Evolutionary conservation across 2,113 vertebrate genomes (phyloP), one percentile per base, ranked within the genome.

Genomic region (Varanus komodoensis): DNA sequence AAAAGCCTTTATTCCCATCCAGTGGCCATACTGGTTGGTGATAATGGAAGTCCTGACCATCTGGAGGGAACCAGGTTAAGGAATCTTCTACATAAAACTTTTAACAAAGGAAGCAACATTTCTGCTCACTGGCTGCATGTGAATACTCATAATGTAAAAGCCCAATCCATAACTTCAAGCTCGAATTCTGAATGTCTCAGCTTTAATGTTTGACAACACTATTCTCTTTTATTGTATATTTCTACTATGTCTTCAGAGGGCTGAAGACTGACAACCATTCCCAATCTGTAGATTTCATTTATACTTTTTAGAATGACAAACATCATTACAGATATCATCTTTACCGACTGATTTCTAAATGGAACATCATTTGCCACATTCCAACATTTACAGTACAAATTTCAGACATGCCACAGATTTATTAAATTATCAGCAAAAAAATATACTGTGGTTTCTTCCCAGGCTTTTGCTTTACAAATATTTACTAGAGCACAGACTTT

Each of bases 401-500:
- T 96, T 96, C 89, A 96, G 94, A 95, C 95, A 8, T 96, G 94
- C 91, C 91, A 96, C 87, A 89, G 86, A 95, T 95, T 96, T 97
- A 95, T 96, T 95, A 96, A 96, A 96, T 97, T 95, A 97, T 96
- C 95, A 96, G 92, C 94, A 97, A 93, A 93, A 94, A 97, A 96
- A 96, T 95, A 88, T 88, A 94, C 95, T 94, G 91, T 92, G 95
- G 91, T 95, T 88, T 95, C 96, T 96, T 93, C 95, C 96, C 93
- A 95, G 95, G 94, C 91, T 95, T 97, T 95, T 96, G 86, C 95
- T 97, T 96, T 86, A 96, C 96, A 97, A 97, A 97, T 97, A 97
- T 97, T 97, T 97, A 97, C 92, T 90, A 89, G 86, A 94, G 92
- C 93, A 94, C 82, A 95, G 94, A 96, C 94, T 96, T 96, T 95